Percentiles rank a stretch among this genome's conserved stretches.
These are phyloP conservation scores for Drosophila trapezifrons DNA, from an alignment of 1,140 invertebrate genomes.

Conservation along the genomic window DNA sequence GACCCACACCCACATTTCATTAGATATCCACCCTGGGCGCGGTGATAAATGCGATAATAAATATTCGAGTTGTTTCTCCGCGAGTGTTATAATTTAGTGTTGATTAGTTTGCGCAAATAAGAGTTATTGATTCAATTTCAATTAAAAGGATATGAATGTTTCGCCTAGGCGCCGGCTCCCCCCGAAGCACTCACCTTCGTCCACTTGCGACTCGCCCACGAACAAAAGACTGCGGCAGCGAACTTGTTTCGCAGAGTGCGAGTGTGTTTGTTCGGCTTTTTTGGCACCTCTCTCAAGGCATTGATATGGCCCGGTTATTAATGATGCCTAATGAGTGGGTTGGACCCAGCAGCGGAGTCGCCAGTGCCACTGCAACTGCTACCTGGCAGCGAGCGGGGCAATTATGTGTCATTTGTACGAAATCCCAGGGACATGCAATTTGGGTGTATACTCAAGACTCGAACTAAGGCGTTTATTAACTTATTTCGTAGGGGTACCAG, in stretches of 20 bases:
- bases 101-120: slow-evolving; percentile 82
- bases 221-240: slow-evolving; percentile 62
- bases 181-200: slow-evolving; percentile 7
- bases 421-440: slow-evolving; percentile 55
- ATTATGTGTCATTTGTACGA: slow-evolving; percentile 76
- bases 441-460: slow-evolving; percentile 61
- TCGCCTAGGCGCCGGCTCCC: slow-evolving; percentile 32
- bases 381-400: slow-evolving; percentile 45
- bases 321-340: slow-evolving; percentile 80
- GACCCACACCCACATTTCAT: slow-evolving; percentile 46
- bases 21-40: slow-evolving; percentile 58
- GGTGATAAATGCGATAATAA: slow-evolving; percentile 81
- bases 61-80: slow-evolving; percentile 79
- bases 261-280: slow-evolving; percentile 42
- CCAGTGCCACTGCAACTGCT: slow-evolving; percentile 41
- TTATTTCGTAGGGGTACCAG: slow-evolving; percentile 63
- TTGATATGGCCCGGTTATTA: slow-evolving; percentile 72
- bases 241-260: slow-evolving; percentile 52
- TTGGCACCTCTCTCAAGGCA: slow-evolving; percentile 65
- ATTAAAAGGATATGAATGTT: slow-evolving; percentile 82
- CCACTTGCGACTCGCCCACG: slow-evolving; percentile 29
- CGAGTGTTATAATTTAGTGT: slow-evolving; percentile 82
- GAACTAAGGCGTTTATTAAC: slow-evolving; percentile 73
- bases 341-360: slow-evolving; percentile 35
- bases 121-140: slow-evolving; percentile 82